Conservation (phyloP, 1,140 invertebrate genomes). For the Drosophila navojoa region DNA sequence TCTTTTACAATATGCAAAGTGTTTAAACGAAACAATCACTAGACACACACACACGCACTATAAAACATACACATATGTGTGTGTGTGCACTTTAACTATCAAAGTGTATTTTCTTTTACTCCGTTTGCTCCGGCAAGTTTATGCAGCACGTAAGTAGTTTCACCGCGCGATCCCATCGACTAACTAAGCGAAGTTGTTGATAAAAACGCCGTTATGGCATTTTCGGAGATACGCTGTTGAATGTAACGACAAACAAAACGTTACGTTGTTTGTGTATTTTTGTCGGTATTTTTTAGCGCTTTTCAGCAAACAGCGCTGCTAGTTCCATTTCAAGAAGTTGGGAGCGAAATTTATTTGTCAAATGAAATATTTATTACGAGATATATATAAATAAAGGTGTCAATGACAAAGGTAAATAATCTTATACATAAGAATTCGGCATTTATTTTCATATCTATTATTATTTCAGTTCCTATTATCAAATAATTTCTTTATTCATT, state of each 20-base stretch:
- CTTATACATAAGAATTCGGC: too few relatives aligned
- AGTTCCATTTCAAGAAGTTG: not conserved
- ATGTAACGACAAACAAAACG: conserved; percentile 26
- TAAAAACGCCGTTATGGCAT: conserved; percentile 36
- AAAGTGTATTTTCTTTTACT: conserved; percentile 6
- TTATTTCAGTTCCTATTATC: too few relatives aligned
- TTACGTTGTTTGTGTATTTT: conserved; percentile 20
- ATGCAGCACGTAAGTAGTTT: conserved; percentile 42
- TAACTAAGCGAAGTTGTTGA: conserved; percentile 43
- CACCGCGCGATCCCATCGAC: conserved; percentile 45
- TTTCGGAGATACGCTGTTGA: conserved; percentile 30
- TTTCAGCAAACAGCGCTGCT: not conserved
- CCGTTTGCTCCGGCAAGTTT: conserved; percentile 11
- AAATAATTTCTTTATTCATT: too few relatives aligned
- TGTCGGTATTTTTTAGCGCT: conserved; percentile 15
- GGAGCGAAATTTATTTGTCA: not conserved
- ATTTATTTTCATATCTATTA: too few relatives aligned
- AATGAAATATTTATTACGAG: not conserved
- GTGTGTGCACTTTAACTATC: conserved; percentile 11
- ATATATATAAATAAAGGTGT: too few relatives aligned
- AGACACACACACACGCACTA: not conserved
- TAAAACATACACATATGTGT: not conserved
- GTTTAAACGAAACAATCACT: conserved; percentile 15
- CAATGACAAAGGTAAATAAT: too few relatives aligned
- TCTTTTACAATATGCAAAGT: conserved; percentile 6